Percentiles rank a stretch among this genome's conserved stretches.
Conservation (phyloP, 2,888 invertebrate species). For the Furcula furcula region DNA sequence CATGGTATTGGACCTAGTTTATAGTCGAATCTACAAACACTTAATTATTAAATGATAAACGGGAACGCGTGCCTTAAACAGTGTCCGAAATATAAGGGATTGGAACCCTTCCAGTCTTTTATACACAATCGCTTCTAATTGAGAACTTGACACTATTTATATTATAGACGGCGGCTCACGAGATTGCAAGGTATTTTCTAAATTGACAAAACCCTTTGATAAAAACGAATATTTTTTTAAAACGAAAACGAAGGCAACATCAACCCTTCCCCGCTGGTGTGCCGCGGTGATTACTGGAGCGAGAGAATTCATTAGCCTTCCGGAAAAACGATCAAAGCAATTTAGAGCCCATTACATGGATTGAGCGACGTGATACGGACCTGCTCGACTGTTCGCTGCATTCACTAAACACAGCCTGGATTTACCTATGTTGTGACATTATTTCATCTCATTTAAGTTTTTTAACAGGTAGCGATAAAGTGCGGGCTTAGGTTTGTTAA, state of each 20-base stretch:
- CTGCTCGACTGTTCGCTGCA: constrained; percentile 12
- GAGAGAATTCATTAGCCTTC: constrained; percentile 74
- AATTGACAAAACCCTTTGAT: no score
- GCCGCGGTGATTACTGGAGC: constrained; percentile 61
- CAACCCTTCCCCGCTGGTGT: constrained; percentile 11
- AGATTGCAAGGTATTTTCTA: constrained; percentile 1
- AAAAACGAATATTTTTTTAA: no score
- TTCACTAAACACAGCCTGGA: neutral
- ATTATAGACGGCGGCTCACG: constrained; percentile 13
- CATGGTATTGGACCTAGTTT: no score
- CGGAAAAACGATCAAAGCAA: constrained; percentile 79
- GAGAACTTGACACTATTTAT: constrained; percentile 43
- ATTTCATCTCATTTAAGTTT: no score
- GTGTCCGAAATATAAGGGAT: constrained; percentile 17
- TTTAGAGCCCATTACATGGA: constrained; percentile 62
- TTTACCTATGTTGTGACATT: no score
- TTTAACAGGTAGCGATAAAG: no score
- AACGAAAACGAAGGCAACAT: no score
- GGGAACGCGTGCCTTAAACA: neutral
- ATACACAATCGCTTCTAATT: constrained; percentile 35
- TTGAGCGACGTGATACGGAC: constrained; percentile 34
- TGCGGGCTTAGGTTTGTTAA: no score
- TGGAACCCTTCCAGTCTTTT: constrained; percentile 24
- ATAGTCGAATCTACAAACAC: no score
- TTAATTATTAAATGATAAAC: neutral